phyloP scores from a whole-genome alignment of 1,140 invertebrate genomes.

The Tribolium madens region DNA sequence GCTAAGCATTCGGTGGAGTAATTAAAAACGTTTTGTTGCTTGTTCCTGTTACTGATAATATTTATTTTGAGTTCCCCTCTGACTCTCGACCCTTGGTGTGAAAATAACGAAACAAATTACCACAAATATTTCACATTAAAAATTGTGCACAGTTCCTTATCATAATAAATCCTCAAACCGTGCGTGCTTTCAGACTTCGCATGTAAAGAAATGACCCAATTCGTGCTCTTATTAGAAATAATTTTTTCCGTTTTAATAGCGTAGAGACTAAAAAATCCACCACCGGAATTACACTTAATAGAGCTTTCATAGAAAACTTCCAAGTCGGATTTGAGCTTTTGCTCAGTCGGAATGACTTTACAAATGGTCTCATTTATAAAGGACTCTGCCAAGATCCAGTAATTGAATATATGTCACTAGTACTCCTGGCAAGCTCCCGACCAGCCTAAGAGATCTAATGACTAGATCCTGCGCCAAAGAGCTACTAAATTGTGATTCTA shows the following conservation, averaged over 20 bases:
- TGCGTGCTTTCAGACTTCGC: conserved; percentile 40
- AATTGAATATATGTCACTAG: conserved; percentile 39
- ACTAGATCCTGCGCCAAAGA: conserved; percentile 26
- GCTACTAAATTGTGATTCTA: conserved; percentile 26
- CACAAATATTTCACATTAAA: neutral
- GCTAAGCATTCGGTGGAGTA: neutral
- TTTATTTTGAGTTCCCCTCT: conserved; percentile 15
- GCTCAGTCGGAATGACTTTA: conserved; percentile 12
- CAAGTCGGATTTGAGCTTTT: neutral
- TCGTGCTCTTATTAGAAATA: conserved; percentile 22
- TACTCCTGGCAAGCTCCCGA: conserved; percentile 22
- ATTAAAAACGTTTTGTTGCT: conserved; percentile 25
- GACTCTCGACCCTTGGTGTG: neutral
- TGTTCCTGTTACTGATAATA: conserved; percentile 31
- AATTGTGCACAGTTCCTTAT: conserved; percentile 29
- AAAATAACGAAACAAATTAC: conserved; percentile 7
- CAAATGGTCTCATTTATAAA: conserved; percentile 21
- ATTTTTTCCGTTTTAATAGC: conserved; percentile 23
- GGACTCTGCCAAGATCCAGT: conserved; percentile 23
- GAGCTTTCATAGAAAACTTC: neutral
- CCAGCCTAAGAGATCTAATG: conserved; percentile 22
- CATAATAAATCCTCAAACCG: conserved; percentile 20
- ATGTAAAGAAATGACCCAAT: conserved; percentile 45
- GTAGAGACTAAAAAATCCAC: neutral
- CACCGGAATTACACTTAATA: conserved; percentile 8